Percentiles rank a stretch among this genome's conserved stretches.
These are phyloP conservation scores for Natator depressus DNA, from an alignment of 2,113 vertebrate genomes.

Conservation along the genomic window DNA sequence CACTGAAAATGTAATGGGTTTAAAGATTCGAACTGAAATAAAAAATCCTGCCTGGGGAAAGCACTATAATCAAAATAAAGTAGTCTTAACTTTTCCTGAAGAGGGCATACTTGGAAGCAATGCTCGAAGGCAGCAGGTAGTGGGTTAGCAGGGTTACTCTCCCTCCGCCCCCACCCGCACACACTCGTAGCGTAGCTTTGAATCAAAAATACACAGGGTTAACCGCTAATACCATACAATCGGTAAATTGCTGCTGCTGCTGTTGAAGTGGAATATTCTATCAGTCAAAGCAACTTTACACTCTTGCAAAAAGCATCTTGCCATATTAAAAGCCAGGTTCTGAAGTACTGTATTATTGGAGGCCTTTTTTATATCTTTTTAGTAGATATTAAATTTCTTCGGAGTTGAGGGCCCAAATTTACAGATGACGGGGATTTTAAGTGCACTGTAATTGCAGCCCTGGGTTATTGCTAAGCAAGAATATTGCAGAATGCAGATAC, in stretches of 20 bases:
- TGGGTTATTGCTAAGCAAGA: background rate
- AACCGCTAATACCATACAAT: background rate
- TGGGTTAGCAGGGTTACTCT: background rate
- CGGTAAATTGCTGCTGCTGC: background rate
- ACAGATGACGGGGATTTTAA: slow-evolving; percentile 31
- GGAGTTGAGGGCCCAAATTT: background rate
- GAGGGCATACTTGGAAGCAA: slow-evolving; percentile 40
- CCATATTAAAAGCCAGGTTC: slow-evolving; percentile 10
- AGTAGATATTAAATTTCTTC: slow-evolving; percentile 19
- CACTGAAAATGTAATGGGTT: slow-evolving; percentile 79
- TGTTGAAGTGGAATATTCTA: background rate
- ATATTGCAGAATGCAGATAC: background rate
- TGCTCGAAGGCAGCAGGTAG: slow-evolving; percentile 45
- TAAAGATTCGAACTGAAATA: slow-evolving; percentile 82
- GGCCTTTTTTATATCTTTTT: slow-evolving; percentile 42
- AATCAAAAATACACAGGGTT: background rate
- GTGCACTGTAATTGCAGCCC: background rate
- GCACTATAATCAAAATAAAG: slow-evolving; percentile 74
- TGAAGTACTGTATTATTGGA: slow-evolving; percentile 34
- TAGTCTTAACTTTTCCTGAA: slow-evolving; percentile 60
- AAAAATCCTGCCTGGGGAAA: slow-evolving; percentile 82
- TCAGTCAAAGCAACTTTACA: slow-evolving; percentile 53
- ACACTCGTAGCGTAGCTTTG: background rate
- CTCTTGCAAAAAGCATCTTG: background rate
- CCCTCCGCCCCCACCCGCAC: background rate